Percentiles rank a stretch among this genome's conserved stretches.
Conservation (phyloP, 2,113 vertebrate species). For the Poeciliopsis retropinna region DNA sequence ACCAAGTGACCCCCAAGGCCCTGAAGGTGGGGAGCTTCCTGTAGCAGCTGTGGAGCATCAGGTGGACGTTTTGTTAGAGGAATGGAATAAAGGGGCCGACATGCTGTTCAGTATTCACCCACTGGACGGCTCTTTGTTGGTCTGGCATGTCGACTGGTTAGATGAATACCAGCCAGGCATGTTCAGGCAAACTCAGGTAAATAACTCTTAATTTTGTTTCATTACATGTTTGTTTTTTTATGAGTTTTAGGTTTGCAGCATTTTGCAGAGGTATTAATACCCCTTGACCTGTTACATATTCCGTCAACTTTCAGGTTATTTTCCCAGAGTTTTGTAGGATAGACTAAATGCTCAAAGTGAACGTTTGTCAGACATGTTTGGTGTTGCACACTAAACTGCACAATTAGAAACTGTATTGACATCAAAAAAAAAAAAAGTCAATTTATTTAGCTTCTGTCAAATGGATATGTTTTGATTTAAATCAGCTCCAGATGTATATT, state of each 20-base stretch:
- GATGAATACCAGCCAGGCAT: conserved; percentile 98
- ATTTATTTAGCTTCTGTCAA: too few species aligned
- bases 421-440: too few species aligned
- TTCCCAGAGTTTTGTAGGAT: neutral
- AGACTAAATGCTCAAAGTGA: too few species aligned
- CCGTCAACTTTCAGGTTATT: neutral
- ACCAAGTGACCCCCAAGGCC: conserved; percentile 44
- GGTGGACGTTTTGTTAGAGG: conserved; percentile 89
- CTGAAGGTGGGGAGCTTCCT: conserved; percentile 74
- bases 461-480: too few species aligned
- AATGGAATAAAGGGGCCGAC: conserved; percentile 96
- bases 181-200: conserved; percentile 98
- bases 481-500: too few species aligned
- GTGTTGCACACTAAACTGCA: too few species aligned
- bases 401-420: too few species aligned
- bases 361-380: too few species aligned
- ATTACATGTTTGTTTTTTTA: neutral
- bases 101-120: conserved; percentile 99
- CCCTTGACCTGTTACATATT: neutral
- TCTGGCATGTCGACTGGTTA: conserved; percentile 98
- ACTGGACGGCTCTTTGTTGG: conserved; percentile 93
- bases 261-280: neutral
- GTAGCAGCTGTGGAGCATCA: conserved; percentile 89
- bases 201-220: neutral
- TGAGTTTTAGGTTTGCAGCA: neutral